Conservation (phyloP, 2,888 invertebrate species). For the Drosophila subsilvestris region DNA sequence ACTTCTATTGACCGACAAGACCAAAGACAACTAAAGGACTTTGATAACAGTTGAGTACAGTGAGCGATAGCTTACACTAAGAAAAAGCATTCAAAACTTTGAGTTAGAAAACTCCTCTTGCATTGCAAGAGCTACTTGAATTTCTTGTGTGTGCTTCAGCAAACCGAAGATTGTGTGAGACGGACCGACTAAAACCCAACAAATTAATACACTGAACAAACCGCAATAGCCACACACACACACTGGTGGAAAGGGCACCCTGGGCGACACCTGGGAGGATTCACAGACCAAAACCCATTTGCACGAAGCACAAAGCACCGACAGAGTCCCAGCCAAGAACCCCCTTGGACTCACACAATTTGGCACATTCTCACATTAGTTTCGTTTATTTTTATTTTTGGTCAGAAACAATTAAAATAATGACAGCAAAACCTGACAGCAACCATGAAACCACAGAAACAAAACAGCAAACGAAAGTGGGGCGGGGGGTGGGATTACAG, state of each 20-base stretch:
- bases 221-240: background rate
- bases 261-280: constrained; percentile 37
- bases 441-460: constrained; percentile 39
- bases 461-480: constrained; percentile 5
- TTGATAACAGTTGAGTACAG: no score
- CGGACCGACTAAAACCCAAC: constrained; percentile 13
- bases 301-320: constrained; percentile 41
- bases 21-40: no score
- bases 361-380: constrained; percentile 40
- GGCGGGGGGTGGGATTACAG: background rate
- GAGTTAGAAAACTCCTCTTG: no score
- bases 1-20: constrained; percentile 1
- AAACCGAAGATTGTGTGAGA: background rate
- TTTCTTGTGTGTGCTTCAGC: constrained; percentile 5
- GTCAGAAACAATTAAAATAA: constrained; percentile 68
- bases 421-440: constrained; percentile 40
- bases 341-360: constrained; percentile 29
- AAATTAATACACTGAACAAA: constrained; percentile 15
- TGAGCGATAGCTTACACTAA: no score
- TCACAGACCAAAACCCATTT: constrained; percentile 38
- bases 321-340: background rate
- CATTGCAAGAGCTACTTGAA: background rate
- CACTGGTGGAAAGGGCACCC: background rate
- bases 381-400: constrained; percentile 30
- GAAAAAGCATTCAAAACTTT: background rate